Conservation (phyloP, 2,797 vertebrate species). For the Cryptoblepharus egeriae region DNA sequence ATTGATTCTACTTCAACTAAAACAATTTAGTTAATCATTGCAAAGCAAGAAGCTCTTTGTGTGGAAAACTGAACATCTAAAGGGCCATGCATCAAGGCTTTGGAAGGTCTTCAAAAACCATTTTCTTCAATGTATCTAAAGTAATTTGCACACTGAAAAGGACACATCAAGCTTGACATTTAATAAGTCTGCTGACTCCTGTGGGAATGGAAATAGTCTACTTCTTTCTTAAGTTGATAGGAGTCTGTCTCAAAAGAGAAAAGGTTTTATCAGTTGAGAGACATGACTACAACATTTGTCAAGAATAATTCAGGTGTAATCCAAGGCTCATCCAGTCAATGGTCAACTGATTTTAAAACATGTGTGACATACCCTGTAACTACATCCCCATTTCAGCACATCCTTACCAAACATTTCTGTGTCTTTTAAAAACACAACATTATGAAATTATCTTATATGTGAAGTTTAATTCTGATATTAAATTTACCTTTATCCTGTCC, state of each 20-base stretch:
- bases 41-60: background rate
- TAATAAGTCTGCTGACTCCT: background rate
- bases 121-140: conserved; percentile 1
- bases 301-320: conserved; percentile 8
- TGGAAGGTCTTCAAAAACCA: background rate
- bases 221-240: background rate
- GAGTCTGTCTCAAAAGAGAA: background rate
- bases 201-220: conserved; percentile 1
- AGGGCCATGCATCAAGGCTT: background rate
- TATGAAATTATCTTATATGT: conserved; percentile 7
- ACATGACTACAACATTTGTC: background rate
- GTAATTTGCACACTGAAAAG: conserved; percentile 1
- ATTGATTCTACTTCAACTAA: background rate
- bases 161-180: conserved; percentile 7
- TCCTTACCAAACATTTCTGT: background rate
- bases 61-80: background rate
- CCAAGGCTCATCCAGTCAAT: background rate
- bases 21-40: background rate
- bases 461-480: conserved; percentile 17
- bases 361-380: background rate
- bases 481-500: conserved; percentile 95
- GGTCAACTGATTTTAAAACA: background rate
- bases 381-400: conserved; percentile 1
- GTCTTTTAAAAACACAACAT: conserved; percentile 1
- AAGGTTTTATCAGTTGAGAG: background rate